Percentiles rank a stretch among this genome's conserved stretches.
Evolutionary conservation across 2,888 invertebrate species (phyloP).

Genomic region (Acleris laterana): DNA sequence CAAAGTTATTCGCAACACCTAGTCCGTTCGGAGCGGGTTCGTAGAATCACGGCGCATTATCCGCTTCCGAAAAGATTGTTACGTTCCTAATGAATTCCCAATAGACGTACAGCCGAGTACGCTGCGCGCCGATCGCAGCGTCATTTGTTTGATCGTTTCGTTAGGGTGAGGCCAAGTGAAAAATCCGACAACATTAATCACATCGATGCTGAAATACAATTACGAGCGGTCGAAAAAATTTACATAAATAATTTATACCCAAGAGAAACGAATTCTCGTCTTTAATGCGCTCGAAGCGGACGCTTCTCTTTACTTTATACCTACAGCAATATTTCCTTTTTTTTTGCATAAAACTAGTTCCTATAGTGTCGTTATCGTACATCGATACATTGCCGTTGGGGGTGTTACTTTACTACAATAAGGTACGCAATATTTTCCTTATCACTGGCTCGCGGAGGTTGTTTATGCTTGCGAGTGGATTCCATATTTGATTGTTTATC

Average conservation of each 20-base stretch:
- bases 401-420: slow-evolving; percentile 40
- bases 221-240: slow-evolving; percentile 76
- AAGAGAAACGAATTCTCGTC: slow-evolving; percentile 58
- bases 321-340: slow-evolving; percentile 51
- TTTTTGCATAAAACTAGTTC: slow-evolving; percentile 45
- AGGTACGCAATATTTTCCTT: slow-evolving; percentile 36
- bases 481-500: slow-evolving; percentile 63
- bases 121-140: slow-evolving; percentile 63
- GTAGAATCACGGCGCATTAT: slow-evolving; percentile 57
- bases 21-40: slow-evolving; percentile 48
- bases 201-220: slow-evolving; percentile 77
- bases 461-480: slow-evolving; percentile 52
- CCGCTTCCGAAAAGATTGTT: slow-evolving; percentile 51
- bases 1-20: no score
- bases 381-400: slow-evolving; percentile 44
- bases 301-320: slow-evolving; percentile 47
- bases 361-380: slow-evolving; percentile 42
- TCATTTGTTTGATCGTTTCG: slow-evolving; percentile 76
- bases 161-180: slow-evolving; percentile 72
- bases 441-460: slow-evolving; percentile 42
- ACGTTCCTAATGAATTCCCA: slow-evolving; percentile 69
- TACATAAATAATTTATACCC: slow-evolving; percentile 82
- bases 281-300: slow-evolving; percentile 57
- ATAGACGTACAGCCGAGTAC: slow-evolving; percentile 62
- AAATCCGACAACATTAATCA: slow-evolving; percentile 81